Base-by-base conservation (phyloP, 2,888 invertebrate genomes). In the Eristalis arbustorum region DNA sequence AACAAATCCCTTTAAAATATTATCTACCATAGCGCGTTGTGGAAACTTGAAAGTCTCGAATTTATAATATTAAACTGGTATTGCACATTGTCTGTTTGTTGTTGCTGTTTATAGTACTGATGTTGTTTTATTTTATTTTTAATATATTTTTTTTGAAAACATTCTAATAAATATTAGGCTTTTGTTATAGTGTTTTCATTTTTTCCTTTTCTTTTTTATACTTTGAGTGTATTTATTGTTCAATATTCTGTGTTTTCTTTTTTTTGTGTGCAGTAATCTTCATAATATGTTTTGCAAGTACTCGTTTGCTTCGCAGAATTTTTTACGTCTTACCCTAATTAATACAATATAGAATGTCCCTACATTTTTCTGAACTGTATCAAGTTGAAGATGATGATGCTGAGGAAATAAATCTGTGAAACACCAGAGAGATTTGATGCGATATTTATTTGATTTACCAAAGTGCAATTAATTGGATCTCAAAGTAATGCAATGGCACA, bases 151-250 rank as follows among this genome's bases (percentile, higher is more conserved):
- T 22, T 59, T 37, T 57, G 2, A 34, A 25, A 25, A 23, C 18
- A 22, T 23, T 57, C 13, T 57, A 69, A 59, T 59, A 49, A 8
- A n/a, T 18, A 37, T 34, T 59, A 59, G 59, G 69, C 59, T 71
- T 67, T 71, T 59, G 69, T 71, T 22, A 37, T 71, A 71, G 69
- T 61, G 69, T 69, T 69, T 69, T 59, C 57, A n/a, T n/a, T 42
- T 68, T 68, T 68, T 28, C 14, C 57, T 22, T 59, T 59, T 25
- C 59, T 59, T 59, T 59, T 57, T 59, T 23, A 49, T 49, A 49
- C 18, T 59, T 59, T 59, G 59, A 59, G 59, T 59, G 59, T 59
- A 59, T 23, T 59, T 59, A 25, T 28, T 25, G 23, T 25, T 25
- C 23, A 25, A 59, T 25, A 59, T 25, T 59, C 23, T 59, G 25